Percentiles rank a stretch among this genome's conserved stretches.
Conservation (phyloP, 2,797 vertebrate genomes). For the Botia almorhae region DNA sequence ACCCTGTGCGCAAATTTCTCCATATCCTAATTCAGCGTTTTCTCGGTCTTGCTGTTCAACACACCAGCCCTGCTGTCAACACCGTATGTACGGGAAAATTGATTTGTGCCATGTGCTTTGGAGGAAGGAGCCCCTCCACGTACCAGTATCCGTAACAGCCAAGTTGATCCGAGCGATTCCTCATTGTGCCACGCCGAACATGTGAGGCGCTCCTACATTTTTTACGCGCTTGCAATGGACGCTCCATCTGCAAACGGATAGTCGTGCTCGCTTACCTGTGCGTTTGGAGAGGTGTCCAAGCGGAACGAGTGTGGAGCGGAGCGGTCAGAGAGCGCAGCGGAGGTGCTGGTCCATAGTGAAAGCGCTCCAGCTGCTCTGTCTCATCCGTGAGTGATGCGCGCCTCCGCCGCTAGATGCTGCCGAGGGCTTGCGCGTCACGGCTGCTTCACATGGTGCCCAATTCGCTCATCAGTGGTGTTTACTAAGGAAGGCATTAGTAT, state of each 20-base stretch:
- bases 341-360: conserved; percentile 63
- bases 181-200: conserved; percentile 12
- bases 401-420: conserved; percentile 46
- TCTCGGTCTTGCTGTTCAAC: neutral
- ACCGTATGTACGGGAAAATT: conserved; percentile 29
- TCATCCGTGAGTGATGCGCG: conserved; percentile 37
- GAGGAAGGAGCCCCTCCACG: conserved; percentile 50
- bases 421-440: conserved; percentile 23
- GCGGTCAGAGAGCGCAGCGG: conserved; percentile 55
- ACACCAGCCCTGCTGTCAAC: conserved; percentile 28
- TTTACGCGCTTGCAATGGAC: neutral
- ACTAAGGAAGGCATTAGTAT: neutral
- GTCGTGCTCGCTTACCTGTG: conserved; percentile 71
- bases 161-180: conserved; percentile 24
- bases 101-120: conserved; percentile 18
- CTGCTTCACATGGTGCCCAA: neutral
- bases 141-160: conserved; percentile 41
- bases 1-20: conserved; percentile 28
- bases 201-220: neutral
- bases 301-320: conserved; percentile 50
- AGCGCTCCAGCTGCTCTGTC: conserved; percentile 59
- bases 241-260: neutral
- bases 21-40: neutral
- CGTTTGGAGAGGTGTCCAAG: conserved; percentile 64
- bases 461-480: neutral